phyloP scores from a whole-genome alignment of 2,113 vertebrate species.

The Stigmatopora argus region DNA sequence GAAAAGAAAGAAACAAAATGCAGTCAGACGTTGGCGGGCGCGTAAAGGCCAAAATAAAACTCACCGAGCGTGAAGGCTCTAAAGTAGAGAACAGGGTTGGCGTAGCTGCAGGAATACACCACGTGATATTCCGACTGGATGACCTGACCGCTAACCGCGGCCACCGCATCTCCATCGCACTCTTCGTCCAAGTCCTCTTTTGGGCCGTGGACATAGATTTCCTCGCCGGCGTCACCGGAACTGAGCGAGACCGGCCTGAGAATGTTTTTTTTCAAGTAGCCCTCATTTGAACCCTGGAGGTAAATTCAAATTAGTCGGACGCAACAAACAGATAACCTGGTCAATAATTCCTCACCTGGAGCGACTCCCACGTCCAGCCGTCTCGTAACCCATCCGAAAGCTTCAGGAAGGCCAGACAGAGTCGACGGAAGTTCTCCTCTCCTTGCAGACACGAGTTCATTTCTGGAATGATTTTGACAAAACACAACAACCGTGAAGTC shows the following conservation, averaged over 20 bases:
- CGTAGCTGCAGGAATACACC: constrained; percentile 85
- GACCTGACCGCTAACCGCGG: constrained; percentile 35
- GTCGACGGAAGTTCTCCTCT: constrained; percentile 71
- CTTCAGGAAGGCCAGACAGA: constrained; percentile 77
- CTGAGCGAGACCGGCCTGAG: constrained; percentile 38
- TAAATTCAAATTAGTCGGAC: background rate
- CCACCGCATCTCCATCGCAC: constrained; percentile 21
- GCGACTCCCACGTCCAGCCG: constrained; percentile 81
- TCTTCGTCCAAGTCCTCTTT: constrained; percentile 9
- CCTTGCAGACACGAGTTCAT: constrained; percentile 61
- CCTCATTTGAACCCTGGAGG: constrained; percentile 59
- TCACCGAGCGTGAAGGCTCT: constrained; percentile 82
- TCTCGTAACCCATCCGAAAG: constrained; percentile 77
- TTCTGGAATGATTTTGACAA: background rate
- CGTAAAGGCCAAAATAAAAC: background rate
- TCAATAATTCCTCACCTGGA: constrained; percentile 71
- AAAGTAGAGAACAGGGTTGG: constrained; percentile 86
- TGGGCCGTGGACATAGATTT: background rate
- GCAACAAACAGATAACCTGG: background rate
- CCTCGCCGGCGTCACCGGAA: background rate
- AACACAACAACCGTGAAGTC: background rate
- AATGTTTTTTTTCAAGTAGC: constrained; percentile 67
- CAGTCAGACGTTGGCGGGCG: background rate
- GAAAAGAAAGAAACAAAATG: background rate
- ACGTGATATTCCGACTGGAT: constrained; percentile 88